Percentiles rank a stretch among this genome's conserved stretches.
Conservation (phyloP, 2,113 vertebrate genomes). For the Miniopterus natalensis region DNA sequence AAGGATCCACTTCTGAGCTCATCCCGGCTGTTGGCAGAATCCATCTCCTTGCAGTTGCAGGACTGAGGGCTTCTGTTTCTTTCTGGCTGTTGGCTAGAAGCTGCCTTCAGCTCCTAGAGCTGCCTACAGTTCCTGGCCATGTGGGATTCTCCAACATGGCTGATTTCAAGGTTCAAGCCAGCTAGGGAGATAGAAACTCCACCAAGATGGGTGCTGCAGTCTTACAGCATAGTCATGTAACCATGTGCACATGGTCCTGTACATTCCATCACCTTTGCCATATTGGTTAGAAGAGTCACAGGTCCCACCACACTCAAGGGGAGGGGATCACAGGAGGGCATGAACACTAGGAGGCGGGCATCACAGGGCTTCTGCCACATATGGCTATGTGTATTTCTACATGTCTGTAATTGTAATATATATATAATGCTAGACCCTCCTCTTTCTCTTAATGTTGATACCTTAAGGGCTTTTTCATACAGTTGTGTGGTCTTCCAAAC, state of each 20-base stretch:
- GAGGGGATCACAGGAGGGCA: neutral
- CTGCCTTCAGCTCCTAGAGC: neutral
- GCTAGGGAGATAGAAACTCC: neutral
- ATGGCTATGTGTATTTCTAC: neutral
- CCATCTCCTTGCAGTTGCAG: neutral
- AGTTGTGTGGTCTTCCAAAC: neutral
- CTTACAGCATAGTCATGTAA: neutral
- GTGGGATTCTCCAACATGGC: neutral
- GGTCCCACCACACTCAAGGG: neutral
- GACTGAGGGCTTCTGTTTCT: neutral
- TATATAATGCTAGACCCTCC: neutral
- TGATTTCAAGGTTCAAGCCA: neutral
- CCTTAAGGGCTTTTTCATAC: neutral
- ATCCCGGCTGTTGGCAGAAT: neutral
- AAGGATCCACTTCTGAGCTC: neutral
- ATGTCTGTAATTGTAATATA: neutral
- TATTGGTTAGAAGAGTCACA: neutral
- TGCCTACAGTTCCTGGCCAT: neutral
- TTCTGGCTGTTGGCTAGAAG: neutral
- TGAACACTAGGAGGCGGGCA: neutral
- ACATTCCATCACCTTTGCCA: neutral
- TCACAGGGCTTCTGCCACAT: neutral
- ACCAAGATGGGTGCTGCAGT: neutral
- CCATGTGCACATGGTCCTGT: neutral
- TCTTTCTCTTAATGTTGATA: neutral